Conservation (phyloP, 2,797 vertebrate genomes). For the Gobionotothen gibberifrons region DNA sequence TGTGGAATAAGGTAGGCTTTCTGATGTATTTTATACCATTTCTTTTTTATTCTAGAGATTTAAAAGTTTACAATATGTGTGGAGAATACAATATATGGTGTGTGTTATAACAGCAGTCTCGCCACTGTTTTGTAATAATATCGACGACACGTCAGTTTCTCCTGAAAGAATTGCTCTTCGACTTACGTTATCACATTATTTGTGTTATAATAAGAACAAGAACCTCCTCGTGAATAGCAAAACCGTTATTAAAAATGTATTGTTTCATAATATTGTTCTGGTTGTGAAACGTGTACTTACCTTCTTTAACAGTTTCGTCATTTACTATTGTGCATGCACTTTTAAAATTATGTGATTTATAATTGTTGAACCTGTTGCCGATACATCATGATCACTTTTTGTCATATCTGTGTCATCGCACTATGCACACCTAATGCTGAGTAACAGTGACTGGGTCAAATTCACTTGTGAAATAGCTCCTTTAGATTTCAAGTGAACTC, state of each 20-base stretch:
- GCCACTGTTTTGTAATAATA: neutral
- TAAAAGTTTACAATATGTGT: neutral
- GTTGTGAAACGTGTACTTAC: neutral
- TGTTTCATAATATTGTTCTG: neutral
- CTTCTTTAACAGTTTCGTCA: neutral
- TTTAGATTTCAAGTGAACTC: constrained; percentile 10
- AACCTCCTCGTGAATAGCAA: no score
- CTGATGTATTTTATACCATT: neutral
- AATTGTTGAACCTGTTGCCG: neutral
- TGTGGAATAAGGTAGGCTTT: constrained; percentile 1
- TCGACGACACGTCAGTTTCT: no score
- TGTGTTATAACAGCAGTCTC: neutral
- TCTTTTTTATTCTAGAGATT: neutral
- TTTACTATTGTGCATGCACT: neutral
- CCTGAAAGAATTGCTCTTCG: neutral
- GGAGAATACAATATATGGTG: no score
- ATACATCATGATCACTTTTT: neutral
- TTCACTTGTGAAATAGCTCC: neutral
- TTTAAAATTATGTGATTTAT: neutral
- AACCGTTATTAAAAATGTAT: fast-evolving
- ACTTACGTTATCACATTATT: neutral
- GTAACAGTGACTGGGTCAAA: neutral
- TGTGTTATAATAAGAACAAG: neutral
- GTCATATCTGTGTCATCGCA: neutral
- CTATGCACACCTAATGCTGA: neutral